Percentiles rank a stretch among this genome's conserved stretches.
Evolutionary conservation across 2,113 vertebrate species (phyloP).

Genomic region (Peucedramus taeniatus): DNA sequence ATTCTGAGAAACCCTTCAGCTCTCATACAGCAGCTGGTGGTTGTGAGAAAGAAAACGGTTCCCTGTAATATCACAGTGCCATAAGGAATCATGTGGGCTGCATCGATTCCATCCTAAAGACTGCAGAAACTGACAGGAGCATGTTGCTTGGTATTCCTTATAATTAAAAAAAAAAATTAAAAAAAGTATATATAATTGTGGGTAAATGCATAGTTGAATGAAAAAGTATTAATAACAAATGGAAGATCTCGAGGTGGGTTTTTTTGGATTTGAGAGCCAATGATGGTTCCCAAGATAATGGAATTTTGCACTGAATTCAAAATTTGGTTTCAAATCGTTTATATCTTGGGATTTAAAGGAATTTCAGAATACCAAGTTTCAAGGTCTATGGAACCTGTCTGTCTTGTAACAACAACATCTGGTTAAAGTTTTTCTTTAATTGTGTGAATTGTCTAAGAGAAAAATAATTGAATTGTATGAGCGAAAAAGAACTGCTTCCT

Average conservation of each 20-base stretch:
- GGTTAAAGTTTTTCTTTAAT: not conserved
- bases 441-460: not conserved
- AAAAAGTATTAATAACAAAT: not conserved
- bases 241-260: not conserved
- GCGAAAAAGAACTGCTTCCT: not conserved
- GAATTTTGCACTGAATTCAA: not conserved
- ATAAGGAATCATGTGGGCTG: not conserved
- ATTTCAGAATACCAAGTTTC: not conserved
- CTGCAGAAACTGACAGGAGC: not conserved
- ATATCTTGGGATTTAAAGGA: not conserved
- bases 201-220: not conserved
- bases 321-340: not conserved
- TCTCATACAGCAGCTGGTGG: constrained; percentile 14
- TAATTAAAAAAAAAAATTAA: not conserved
- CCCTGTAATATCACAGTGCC: not conserved
- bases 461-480: not conserved
- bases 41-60: not conserved
- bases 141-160: not conserved
- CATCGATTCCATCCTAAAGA: not conserved
- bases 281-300: not conserved
- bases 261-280: not conserved
- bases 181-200: not conserved
- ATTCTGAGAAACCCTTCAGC: constrained; percentile 40
- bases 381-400: not conserved
- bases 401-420: not conserved